Evolutionary conservation across 2,888 invertebrate species (phyloP), one percentile per base, ranked within the genome.

Genomic region (Tipula unca): DNA sequence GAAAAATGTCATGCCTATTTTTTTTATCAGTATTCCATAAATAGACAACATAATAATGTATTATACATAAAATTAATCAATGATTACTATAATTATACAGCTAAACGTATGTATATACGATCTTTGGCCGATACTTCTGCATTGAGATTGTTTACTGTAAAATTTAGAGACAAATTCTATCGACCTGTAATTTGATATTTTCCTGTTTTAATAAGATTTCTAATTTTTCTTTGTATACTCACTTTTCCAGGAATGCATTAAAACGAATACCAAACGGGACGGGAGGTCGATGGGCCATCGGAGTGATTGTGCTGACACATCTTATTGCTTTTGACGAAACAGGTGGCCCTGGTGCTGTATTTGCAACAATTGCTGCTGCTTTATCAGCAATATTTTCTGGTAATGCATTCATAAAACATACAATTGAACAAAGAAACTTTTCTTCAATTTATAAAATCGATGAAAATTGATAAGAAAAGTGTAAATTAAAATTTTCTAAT

Each of bases 301-400:
- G 91, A 85, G 88, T 90, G 39, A 88, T 90, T 42, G 89, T 91
- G 25, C 87, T 91, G 85, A 88, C 89, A 86, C 89, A 89, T 87
- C 87, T 91, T 42, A 88, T 90, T 84, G 89, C 89, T 84, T 91
- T 89, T 87, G 91, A 91, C 89, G 91, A 91, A 87, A 88, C 90
- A 0, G 89, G 89, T 25, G 90, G 90, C 0, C 89, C 90, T 5
- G 89, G 89, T 29, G 87, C 89, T 39, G 87, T 91, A 14, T 89
- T 91, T 87, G 90, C 89, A 87, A 89, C 89, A 8, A 39, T 90
- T 20, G 87, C 90, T 87, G 90, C 91, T 85, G 88, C 89, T 42
- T 69, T 89, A 36, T 90, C 90, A 87, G 90, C 89, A 84, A 87
- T 88, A 3, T 88, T 91, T 88, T 89, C 91, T 87, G 91, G 91